Percentiles rank a stretch among this genome's conserved stretches.
phyloP scores from a whole-genome alignment of 2,113 vertebrate species.

The Salvelinus namaycush region DNA sequence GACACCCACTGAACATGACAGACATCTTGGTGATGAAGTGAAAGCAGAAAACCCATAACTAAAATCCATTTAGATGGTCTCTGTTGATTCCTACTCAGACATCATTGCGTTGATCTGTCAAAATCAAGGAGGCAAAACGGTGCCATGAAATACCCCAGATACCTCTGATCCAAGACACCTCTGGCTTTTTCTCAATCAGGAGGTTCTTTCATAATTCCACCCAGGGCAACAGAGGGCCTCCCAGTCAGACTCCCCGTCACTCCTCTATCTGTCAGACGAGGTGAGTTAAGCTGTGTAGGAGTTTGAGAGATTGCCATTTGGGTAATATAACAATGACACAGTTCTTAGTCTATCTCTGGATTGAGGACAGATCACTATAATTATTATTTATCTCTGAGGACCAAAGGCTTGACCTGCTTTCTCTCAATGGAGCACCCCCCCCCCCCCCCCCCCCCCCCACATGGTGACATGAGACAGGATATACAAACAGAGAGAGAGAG shows the following conservation, averaged over 20 bases:
- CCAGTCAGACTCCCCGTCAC: slow-evolving; percentile 13
- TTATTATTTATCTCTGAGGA: slow-evolving; percentile 77
- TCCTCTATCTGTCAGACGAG: slow-evolving; percentile 37
- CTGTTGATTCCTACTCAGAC: too few species aligned
- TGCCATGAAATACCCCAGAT: background rate
- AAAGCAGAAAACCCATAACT: too few species aligned
- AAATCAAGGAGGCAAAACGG: background rate
- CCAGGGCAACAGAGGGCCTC: background rate
- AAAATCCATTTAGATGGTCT: too few species aligned
- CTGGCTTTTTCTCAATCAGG: background rate
- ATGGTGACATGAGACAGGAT: slow-evolving; percentile 32
- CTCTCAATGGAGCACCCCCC: slow-evolving; percentile 41
- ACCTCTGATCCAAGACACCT: background rate
- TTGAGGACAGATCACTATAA: slow-evolving; percentile 79
- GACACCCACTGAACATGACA: too few species aligned
- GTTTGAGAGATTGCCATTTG: slow-evolving; percentile 58
- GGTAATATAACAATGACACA: slow-evolving; percentile 78
- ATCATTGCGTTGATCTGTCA: too few species aligned
- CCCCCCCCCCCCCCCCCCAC: background rate
- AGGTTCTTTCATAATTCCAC: background rate
- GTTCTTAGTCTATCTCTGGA: slow-evolving; percentile 79
- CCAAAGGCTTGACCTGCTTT: slow-evolving; percentile 64
- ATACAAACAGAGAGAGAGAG: background rate
- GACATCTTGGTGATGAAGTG: too few species aligned
- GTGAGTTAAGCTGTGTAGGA: slow-evolving; percentile 54